Base-by-base conservation (phyloP, 2,888 invertebrate genomes). In the Eucera pruinosa region DNA sequence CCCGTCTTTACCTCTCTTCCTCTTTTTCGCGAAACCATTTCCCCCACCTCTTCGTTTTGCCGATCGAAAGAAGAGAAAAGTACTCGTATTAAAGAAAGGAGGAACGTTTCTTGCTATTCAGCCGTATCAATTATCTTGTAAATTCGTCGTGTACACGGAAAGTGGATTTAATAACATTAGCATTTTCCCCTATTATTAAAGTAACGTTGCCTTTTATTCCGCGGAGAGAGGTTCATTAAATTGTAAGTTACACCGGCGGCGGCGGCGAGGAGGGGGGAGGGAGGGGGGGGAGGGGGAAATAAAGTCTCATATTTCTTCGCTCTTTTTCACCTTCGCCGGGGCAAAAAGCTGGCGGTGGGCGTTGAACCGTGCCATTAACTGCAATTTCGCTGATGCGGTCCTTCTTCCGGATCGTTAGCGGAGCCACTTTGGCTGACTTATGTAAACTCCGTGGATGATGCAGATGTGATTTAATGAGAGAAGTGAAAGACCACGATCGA, bases 351-450 rank as follows among this genome's bases (percentile, higher is more conserved):
- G 55, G 54, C 39, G 62, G 87, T 88, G 87, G 88, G 89, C 87
- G 89, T 87, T 80, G 85, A 83, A 82, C 81, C 79, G 84, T 83
- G 83, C 86, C 88, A 89, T 89, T 88, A 88, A 87, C 80, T 84
- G 86, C 86, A 88, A 88, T 87, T 89, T 88, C 81, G 81, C 87
- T 84, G 84, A 84, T 84, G 84, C 82, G 82, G 84, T 80, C 82
- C 84, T 86, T 88, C 88, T 89, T 89, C 87, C 87, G 89, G 82
- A 87, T 89, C 88, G 88, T 89, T 89, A 89, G 86, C 85, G 80
- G 76, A 71, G 75, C 80, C 84, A 82, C 81, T 84, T 84, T 81
- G 78, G 78, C 82, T 86, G 85, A 89, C 86, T 89, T 85, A 84
- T 87, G 86, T 86, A 83, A 86, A 86, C 84, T 76, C 82, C 82